phyloP scores from a whole-genome alignment of 2,888 invertebrate genomes.

The Cheilosia pagana region DNA sequence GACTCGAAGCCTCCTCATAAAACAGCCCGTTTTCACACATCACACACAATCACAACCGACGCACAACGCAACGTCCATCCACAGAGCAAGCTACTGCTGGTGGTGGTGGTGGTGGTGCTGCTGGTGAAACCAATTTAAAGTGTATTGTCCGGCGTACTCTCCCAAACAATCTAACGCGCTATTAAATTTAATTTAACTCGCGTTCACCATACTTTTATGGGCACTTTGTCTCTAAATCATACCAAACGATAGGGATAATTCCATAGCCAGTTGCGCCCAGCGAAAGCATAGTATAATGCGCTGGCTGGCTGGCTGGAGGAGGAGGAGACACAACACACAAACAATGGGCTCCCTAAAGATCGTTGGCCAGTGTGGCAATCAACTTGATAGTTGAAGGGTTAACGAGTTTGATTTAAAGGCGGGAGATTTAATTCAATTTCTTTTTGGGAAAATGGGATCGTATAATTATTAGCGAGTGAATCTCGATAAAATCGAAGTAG shows the following conservation, averaged over 20 bases:
- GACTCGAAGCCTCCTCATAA: slow-evolving; percentile 44
- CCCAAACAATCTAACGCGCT: slow-evolving; percentile 64
- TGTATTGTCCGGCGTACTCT: slow-evolving; percentile 60
- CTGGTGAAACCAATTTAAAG: slow-evolving; percentile 65
- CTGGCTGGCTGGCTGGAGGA: not conserved
- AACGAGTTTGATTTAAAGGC: slow-evolving; percentile 67
- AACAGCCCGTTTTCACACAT: slow-evolving; percentile 38
- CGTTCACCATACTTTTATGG: slow-evolving; percentile 40
- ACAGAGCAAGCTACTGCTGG: slow-evolving; percentile 34
- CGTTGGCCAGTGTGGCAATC: slow-evolving; percentile 49
- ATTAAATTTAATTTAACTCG: slow-evolving; percentile 68
- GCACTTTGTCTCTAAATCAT: slow-evolving; percentile 39
- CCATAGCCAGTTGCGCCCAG: slow-evolving; percentile 12
- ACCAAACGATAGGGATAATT: slow-evolving; percentile 41
- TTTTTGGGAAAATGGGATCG: too few relatives aligned
- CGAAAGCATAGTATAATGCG: not conserved
- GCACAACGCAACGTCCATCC: not conserved
- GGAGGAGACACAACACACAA: slow-evolving; percentile 13
- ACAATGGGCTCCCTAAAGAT: slow-evolving; percentile 25
- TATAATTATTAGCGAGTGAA: too few relatives aligned
- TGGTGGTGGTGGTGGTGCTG: too few relatives aligned
- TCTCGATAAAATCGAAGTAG: too few relatives aligned
- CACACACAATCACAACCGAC: not conserved
- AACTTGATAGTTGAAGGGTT: slow-evolving; percentile 70
- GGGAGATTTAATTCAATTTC: slow-evolving; percentile 61